These are phyloP conservation scores for Agrotis ipsilon DNA, from an alignment of 2,888 invertebrate species.

Conservation along the genomic window DNA sequence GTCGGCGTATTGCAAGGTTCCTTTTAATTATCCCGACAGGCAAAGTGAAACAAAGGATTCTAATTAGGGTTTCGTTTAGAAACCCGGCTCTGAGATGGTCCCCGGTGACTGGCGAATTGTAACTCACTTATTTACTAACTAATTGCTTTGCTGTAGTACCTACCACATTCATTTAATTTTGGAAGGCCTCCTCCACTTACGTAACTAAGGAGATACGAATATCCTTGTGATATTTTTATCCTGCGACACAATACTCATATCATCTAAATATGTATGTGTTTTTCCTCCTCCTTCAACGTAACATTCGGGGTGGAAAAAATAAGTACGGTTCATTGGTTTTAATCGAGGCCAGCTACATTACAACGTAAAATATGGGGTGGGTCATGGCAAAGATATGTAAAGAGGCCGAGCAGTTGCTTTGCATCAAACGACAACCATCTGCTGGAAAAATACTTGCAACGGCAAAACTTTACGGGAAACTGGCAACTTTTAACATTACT, in stretches of 20 bases:
- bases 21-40: slow-evolving; percentile 2
- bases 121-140: neutral
- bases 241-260: slow-evolving; percentile 10
- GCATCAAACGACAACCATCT: slow-evolving; percentile 14
- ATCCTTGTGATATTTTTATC: slow-evolving; percentile 7
- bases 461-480: slow-evolving; percentile 25
- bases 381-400: slow-evolving; percentile 49
- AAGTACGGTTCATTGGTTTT: slow-evolving; percentile 24
- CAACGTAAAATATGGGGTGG: slow-evolving; percentile 45
- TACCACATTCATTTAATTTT: neutral
- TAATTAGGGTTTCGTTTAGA: slow-evolving; percentile 1
- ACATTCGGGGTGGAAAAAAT: slow-evolving; percentile 21
- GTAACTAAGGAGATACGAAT: neutral
- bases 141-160: neutral
- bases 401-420: slow-evolving; percentile 42
- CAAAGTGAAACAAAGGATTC: neutral
- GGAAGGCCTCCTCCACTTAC: neutral
- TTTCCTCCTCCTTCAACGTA: slow-evolving; percentile 8
- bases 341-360: slow-evolving; percentile 48
- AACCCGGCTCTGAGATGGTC: neutral
- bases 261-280: slow-evolving; percentile 20
- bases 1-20: neutral
- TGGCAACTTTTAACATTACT: slow-evolving; percentile 31
- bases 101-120: neutral
- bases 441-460: slow-evolving; percentile 32